Evolutionary conservation across 2,797 vertebrate genomes (phyloP).

Genomic region (Bucorvus abyssinicus): DNA sequence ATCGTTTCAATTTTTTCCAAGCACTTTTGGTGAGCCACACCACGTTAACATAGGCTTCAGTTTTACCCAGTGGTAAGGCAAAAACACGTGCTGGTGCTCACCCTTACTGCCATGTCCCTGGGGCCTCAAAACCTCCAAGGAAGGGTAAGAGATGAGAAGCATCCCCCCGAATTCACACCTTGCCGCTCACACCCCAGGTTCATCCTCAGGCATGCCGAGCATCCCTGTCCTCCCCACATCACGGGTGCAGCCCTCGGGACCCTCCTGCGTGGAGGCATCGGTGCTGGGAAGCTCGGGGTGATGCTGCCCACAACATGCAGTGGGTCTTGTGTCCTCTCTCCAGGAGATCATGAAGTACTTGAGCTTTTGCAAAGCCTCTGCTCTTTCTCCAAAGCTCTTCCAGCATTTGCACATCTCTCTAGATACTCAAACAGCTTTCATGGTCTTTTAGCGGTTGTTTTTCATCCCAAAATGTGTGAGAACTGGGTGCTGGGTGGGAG

Average conservation of each 20-base stretch:
- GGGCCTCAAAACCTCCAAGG: background rate
- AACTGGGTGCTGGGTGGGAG: background rate
- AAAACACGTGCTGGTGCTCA: background rate
- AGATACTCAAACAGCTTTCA: background rate
- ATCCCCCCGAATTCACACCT: background rate
- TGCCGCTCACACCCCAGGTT: background rate
- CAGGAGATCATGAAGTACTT: background rate
- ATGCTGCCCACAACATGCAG: accelerated
- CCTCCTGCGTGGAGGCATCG: background rate
- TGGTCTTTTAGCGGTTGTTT: background rate
- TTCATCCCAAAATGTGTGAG: background rate
- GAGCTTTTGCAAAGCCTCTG: background rate
- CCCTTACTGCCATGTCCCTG: background rate
- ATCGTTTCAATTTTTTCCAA: background rate
- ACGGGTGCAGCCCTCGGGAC: background rate
- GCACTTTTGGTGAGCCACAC: background rate
- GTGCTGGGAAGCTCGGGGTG: accelerated
- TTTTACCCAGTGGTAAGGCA: background rate
- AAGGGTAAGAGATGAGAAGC: background rate
- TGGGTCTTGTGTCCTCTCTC: background rate
- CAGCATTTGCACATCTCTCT: background rate
- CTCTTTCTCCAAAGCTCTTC: background rate
- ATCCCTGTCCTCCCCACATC: accelerated
- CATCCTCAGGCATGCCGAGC: background rate
- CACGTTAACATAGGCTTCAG: background rate